A percentile compares a stretch with the other conserved stretches of the same genome.
Evolutionary conservation across 2,797 vertebrate genomes (phyloP).

Genomic region (Alosa sapidissima): DNA sequence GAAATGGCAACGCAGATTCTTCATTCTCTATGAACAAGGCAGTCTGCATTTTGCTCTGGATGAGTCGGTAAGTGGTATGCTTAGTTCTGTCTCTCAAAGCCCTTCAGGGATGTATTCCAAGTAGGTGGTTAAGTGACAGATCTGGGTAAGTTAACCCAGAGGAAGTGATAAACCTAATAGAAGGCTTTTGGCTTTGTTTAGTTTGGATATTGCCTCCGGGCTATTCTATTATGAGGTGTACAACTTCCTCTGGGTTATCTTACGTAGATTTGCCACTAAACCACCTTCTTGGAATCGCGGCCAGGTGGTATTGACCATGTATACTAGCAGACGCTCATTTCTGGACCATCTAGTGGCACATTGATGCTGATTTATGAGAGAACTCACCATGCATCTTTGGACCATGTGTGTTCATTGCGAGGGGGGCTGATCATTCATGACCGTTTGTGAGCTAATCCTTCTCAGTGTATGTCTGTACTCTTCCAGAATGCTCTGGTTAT

Average conservation of each 20-base stretch:
- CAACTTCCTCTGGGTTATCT: too few relatives aligned
- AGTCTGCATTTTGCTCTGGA: slow-evolving; percentile 71
- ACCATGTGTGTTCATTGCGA: slow-evolving; percentile 62
- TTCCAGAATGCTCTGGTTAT: neutral
- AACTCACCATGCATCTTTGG: slow-evolving; percentile 55
- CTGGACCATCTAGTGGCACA: neutral
- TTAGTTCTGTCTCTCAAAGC: slow-evolving; percentile 29
- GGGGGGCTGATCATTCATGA: neutral
- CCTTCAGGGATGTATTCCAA: neutral
- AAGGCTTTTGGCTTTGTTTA: too few relatives aligned
- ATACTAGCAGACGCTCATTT: neutral
- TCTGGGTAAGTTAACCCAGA: too few relatives aligned
- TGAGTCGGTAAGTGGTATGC: slow-evolving; percentile 61
- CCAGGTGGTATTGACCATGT: neutral
- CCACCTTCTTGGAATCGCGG: too few relatives aligned
- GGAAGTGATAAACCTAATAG: too few relatives aligned
- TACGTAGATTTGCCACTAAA: too few relatives aligned
- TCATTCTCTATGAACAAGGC: slow-evolving; percentile 72
- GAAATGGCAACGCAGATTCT: slow-evolving; percentile 78
- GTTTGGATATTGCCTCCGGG: too few relatives aligned
- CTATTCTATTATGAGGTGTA: too few relatives aligned
- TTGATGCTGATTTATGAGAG: slow-evolving; percentile 20
- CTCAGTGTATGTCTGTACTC: neutral
- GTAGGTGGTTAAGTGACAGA: too few relatives aligned
- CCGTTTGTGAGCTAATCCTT: neutral